These are phyloP conservation scores for Furnarius figulus DNA, from an alignment of 2,113 vertebrate genomes.

Conservation along the genomic window DNA sequence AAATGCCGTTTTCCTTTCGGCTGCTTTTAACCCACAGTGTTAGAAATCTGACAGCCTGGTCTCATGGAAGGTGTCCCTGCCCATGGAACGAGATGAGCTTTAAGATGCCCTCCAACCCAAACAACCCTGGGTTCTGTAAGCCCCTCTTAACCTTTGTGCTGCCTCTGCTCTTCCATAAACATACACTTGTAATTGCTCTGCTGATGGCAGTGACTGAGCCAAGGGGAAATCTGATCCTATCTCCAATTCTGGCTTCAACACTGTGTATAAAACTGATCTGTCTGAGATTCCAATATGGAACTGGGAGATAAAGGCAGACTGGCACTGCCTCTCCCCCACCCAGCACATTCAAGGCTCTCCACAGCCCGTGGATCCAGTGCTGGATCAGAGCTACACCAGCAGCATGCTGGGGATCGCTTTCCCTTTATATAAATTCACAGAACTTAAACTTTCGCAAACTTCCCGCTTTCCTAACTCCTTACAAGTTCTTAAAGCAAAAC, in stretches of 20 bases:
- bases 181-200: neutral
- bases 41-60: neutral
- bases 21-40: neutral
- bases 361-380: rapidly evolving
- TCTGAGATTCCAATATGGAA: neutral
- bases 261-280: neutral
- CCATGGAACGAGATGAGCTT: neutral
- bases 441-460: neutral
- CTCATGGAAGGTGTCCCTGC: neutral
- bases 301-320: neutral
- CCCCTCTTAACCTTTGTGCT: neutral
- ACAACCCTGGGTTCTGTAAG: neutral
- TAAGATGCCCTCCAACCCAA: neutral
- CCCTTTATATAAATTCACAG: neutral
- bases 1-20: neutral
- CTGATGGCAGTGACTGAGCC: neutral
- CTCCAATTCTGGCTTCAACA: neutral
- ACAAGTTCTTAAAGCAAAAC: neutral
- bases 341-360: too few species aligned
- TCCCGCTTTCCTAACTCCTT: neutral
- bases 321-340: neutral
- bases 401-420: neutral
- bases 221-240: neutral
- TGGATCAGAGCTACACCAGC: neutral
- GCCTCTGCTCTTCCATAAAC: neutral